These are phyloP conservation scores for Acrocera orbiculus DNA, from an alignment of 2,888 invertebrate genomes.

Conservation along the genomic window DNA sequence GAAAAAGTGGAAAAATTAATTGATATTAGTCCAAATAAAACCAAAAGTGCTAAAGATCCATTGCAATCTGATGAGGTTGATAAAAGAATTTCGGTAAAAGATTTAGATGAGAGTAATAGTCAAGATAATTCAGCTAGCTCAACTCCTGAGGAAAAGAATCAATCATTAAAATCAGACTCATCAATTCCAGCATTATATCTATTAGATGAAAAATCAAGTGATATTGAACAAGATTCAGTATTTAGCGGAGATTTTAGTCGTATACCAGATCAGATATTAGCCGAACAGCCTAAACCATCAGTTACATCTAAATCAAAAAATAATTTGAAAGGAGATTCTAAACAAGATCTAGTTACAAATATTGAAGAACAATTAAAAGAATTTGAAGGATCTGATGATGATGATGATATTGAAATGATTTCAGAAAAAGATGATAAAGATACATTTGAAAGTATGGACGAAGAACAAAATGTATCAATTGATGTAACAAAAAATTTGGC, in stretches of 20 bases:
- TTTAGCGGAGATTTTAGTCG: constrained; percentile 8
- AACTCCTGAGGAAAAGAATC: too few relatives aligned
- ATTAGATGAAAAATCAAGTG: constrained; percentile 10
- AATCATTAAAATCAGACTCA: too few relatives aligned
- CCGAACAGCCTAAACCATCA: constrained; percentile 6
- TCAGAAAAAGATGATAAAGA: constrained; percentile 8
- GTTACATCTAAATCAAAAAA: constrained; percentile 10
- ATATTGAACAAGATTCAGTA: constrained; percentile 12
- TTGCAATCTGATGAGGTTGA: too few relatives aligned
- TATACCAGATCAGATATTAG: constrained; percentile 6
- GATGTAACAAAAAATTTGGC: background rate
- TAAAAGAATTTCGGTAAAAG: too few relatives aligned
- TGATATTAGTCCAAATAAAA: too few relatives aligned
- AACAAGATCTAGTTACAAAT: constrained; percentile 5
- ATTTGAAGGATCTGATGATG: constrained; percentile 13
- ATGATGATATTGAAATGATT: constrained; percentile 6
- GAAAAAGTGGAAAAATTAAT: too few relatives aligned
- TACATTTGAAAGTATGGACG: background rate
- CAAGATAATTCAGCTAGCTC: too few relatives aligned
- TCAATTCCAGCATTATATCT: constrained; percentile 4
- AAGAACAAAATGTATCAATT: background rate
- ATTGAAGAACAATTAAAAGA: constrained; percentile 11
- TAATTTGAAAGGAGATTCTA: too few relatives aligned
- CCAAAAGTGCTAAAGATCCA: too few relatives aligned
- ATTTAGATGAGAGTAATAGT: too few relatives aligned